These are phyloP conservation scores for Bos javanicus DNA, from an alignment of 2,113 vertebrate species.

Conservation along the genomic window DNA sequence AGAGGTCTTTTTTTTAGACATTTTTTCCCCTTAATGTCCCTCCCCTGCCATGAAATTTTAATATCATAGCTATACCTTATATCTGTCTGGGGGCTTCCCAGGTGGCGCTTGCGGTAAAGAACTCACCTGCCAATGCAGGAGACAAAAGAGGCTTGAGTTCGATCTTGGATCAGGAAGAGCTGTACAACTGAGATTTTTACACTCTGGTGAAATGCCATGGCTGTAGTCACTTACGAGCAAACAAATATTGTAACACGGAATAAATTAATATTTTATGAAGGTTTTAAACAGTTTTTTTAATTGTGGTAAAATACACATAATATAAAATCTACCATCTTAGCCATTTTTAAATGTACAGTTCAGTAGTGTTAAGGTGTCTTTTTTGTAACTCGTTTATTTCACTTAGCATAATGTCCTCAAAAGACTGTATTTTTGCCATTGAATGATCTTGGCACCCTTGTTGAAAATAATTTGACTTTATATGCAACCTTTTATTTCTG, in stretches of 20 bases:
- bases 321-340: neutral
- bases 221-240: neutral
- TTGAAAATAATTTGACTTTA: neutral
- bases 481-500: neutral
- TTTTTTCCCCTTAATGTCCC: neutral
- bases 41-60: neutral
- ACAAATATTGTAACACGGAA: neutral
- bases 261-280: neutral
- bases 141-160: neutral
- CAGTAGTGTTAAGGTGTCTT: neutral
- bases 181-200: neutral
- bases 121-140: neutral
- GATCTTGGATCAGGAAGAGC: neutral
- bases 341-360: neutral
- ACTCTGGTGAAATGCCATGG: neutral
- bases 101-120: neutral
- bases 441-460: neutral
- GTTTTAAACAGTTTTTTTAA: neutral
- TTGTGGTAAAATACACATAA: neutral
- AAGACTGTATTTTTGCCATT: neutral
- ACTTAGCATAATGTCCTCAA: neutral
- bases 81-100: neutral
- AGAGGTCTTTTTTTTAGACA: neutral
- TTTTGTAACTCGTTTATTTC: neutral
- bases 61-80: neutral